A percentile compares a stretch with the other conserved stretches of the same genome.
phyloP scores from a whole-genome alignment of 2,113 vertebrate genomes.

The Muscicapa adusta region DNA sequence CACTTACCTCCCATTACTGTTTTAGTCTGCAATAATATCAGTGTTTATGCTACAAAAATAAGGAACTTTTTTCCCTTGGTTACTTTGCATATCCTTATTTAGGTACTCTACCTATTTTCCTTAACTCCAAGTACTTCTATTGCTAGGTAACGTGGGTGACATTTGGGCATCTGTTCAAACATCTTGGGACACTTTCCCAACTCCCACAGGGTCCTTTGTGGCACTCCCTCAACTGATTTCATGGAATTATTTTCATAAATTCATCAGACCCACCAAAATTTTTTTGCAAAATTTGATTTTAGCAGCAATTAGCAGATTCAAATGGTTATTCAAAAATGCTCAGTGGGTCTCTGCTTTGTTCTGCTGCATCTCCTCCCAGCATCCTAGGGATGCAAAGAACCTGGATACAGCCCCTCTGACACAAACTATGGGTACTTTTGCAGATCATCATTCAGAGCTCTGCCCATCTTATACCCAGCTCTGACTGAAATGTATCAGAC shows the following conservation, averaged over 20 bases:
- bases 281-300: not conserved
- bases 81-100: not conserved
- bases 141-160: not conserved
- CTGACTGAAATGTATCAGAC: not conserved
- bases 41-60: not conserved
- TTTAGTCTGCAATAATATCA: not conserved
- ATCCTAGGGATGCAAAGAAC: not conserved
- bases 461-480: not conserved
- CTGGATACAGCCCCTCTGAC: not conserved
- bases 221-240: conserved; percentile 14
- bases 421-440: not conserved
- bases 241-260: conserved; percentile 14
- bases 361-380: not conserved
- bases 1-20: not conserved
- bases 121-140: not conserved
- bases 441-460: not conserved
- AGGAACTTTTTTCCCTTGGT: not conserved
- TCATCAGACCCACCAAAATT: conserved; percentile 19
- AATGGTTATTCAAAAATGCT: not conserved
- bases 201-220: not conserved
- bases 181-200: not conserved
- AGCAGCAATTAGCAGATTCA: not conserved
- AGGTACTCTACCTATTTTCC: not conserved
- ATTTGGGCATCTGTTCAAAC: conserved; percentile 28
- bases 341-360: not conserved